These are phyloP conservation scores for Muscina levida DNA, from an alignment of 2,888 invertebrate species.

Conservation along the genomic window DNA sequence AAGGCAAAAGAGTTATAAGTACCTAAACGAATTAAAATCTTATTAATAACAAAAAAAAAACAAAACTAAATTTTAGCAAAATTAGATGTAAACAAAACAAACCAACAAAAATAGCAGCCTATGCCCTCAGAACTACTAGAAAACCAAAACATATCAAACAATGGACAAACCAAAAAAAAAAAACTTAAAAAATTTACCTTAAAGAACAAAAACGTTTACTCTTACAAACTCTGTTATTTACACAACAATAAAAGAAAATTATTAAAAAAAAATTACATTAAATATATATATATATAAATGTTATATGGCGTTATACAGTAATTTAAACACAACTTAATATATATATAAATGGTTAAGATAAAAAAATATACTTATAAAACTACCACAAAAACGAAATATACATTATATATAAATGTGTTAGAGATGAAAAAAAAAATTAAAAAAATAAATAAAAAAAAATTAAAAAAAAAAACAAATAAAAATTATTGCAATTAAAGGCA, in stretches of 20 bases:
- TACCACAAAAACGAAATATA: slow-evolving; percentile 11
- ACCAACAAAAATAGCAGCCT: too few relatives aligned
- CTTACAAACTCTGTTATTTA: neutral
- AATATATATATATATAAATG: slow-evolving; percentile 24
- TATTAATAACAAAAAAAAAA: slow-evolving; percentile 60
- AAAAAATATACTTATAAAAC: slow-evolving; percentile 6
- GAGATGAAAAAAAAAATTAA: neutral
- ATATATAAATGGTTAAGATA: slow-evolving; percentile 36
- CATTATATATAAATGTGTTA: slow-evolving; percentile 15
- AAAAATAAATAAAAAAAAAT: slow-evolving; percentile 25
- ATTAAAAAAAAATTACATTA: neutral
- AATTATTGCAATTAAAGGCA: slow-evolving; percentile 38
- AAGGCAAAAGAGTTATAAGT: slow-evolving; percentile 62
- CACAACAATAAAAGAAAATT: slow-evolving; percentile 26
- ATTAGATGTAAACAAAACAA: slow-evolving; percentile 1
- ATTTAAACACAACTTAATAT: neutral
- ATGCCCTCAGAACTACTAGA: neutral
- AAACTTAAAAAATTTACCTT: neutral
- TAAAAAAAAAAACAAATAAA: neutral
- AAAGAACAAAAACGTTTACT: too few relatives aligned
- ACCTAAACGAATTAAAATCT: slow-evolving; percentile 54
- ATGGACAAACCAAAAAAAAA: neutral
- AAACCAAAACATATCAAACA: slow-evolving; percentile 56
- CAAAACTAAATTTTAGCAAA: too few relatives aligned
- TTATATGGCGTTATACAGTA: slow-evolving; percentile 34